A percentile compares a stretch with the other conserved stretches of the same genome.
Conservation (phyloP, 2,113 vertebrate genomes). For the Ciconia stormi region DNA sequence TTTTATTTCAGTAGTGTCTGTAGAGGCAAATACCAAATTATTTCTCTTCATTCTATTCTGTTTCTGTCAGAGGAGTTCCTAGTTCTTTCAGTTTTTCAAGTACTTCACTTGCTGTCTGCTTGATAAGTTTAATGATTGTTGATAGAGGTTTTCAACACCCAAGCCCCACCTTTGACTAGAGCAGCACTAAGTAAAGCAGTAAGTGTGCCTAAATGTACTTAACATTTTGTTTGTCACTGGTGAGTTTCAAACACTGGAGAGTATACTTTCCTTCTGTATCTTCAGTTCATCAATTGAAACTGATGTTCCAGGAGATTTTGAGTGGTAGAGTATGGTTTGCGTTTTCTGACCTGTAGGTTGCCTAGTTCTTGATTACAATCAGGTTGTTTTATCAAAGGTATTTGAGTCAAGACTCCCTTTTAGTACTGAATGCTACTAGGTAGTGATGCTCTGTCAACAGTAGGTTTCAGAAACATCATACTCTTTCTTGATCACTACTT, state of each 20-base stretch:
- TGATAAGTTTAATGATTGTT: not conserved
- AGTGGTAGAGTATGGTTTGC: not conserved
- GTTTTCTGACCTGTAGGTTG: not conserved
- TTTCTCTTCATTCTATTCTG: not conserved
- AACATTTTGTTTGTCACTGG: not conserved
- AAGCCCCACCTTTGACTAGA: not conserved
- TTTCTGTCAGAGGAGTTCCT: not conserved
- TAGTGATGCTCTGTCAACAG: not conserved
- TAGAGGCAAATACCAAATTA: not conserved
- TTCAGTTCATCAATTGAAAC: not conserved
- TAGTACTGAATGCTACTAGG: not conserved
- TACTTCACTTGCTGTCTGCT: not conserved
- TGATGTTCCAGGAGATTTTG: not conserved
- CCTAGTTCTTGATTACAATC: not conserved
- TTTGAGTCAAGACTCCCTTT: not conserved
- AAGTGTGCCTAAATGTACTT: not conserved
- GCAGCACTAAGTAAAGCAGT: not conserved
- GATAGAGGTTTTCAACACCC: not conserved
- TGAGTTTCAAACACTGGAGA: not conserved
- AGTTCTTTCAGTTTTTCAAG: not conserved
- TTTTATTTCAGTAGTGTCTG: not conserved
- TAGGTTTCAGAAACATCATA: not conserved
- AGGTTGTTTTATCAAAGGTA: not conserved
- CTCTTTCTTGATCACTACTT: not conserved
- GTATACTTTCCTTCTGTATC: not conserved